Conservation (phyloP, 2,113 vertebrate genomes). For the Elaphurus davidianus region DNA sequence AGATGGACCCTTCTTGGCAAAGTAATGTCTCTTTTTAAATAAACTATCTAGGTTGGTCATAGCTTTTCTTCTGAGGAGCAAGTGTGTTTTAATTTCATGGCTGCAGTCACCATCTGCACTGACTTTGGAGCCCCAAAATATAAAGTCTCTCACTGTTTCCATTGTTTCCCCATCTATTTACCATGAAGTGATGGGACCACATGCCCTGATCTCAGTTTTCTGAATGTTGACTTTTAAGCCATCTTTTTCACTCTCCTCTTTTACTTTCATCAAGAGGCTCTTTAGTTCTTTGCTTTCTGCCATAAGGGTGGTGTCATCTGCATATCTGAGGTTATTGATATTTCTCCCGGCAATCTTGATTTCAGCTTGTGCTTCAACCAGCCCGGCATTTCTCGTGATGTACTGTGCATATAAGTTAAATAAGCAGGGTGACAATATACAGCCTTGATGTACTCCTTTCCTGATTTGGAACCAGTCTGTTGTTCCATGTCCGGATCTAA, state of each 20-base stretch:
- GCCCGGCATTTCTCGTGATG: background rate
- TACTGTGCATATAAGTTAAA: background rate
- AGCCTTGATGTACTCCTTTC: background rate
- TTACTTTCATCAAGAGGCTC: too few relatives aligned
- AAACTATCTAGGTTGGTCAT: background rate
- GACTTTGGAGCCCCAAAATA: background rate
- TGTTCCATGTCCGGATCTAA: background rate
- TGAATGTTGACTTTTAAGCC: background rate
- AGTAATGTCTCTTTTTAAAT: background rate
- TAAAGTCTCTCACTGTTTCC: background rate
- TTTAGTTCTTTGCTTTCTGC: background rate
- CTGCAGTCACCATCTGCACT: background rate
- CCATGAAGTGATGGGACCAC: background rate
- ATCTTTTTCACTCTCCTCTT: background rate
- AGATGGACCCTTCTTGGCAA: background rate
- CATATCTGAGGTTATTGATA: background rate
- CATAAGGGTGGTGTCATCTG: background rate
- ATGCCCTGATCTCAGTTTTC: background rate
- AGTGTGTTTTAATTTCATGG: background rate
- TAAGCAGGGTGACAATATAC: background rate
- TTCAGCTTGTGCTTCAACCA: background rate
- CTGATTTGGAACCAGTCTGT: background rate
- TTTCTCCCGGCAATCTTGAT: background rate
- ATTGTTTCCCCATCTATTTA: background rate
- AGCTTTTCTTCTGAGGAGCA: background rate